Evolutionary conservation across 1,140 invertebrate species (phyloP).

Genomic region (Drosophila santomea): DNA sequence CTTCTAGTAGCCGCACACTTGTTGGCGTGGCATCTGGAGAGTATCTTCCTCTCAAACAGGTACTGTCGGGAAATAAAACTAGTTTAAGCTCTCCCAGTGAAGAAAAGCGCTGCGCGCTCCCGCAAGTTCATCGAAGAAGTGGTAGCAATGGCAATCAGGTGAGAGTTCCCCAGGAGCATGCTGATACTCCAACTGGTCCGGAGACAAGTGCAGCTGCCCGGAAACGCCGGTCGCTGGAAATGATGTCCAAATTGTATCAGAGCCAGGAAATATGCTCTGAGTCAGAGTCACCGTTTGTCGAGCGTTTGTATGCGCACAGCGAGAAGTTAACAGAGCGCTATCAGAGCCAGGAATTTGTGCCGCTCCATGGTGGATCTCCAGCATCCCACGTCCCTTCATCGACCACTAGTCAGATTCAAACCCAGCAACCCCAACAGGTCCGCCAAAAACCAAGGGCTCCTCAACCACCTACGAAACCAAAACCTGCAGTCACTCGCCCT

Average conservation of each 20-base stretch:
- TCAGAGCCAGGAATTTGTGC: constrained; percentile 87
- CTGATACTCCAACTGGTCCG: constrained; percentile 29
- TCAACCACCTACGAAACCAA: constrained; percentile 74
- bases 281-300: constrained; percentile 77
- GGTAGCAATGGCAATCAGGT: constrained; percentile 76
- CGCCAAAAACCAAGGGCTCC: constrained; percentile 69
- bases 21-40: constrained; percentile 85
- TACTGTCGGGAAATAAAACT: constrained; percentile 48
- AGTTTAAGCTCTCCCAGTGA: constrained; percentile 72
- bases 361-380: constrained; percentile 47
- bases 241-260: constrained; percentile 86
- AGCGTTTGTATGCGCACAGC: constrained; percentile 86
- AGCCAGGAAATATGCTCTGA: constrained; percentile 86
- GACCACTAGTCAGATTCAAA: constrained; percentile 63
- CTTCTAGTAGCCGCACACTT: constrained; percentile 87
- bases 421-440: constrained; percentile 60
- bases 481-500: constrained; percentile 75
- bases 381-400: constrained; percentile 6
- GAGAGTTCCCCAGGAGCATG: constrained; percentile 42
- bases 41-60: constrained; percentile 77
- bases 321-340: constrained; percentile 87
- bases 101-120: constrained; percentile 70
- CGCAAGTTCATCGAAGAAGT: constrained; percentile 73
- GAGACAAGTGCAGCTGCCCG: constrained; percentile 74
- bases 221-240: constrained; percentile 78